Evolutionary conservation across 2,113 vertebrate genomes (phyloP).

Genomic region (Chlorodrepanis virens): DNA sequence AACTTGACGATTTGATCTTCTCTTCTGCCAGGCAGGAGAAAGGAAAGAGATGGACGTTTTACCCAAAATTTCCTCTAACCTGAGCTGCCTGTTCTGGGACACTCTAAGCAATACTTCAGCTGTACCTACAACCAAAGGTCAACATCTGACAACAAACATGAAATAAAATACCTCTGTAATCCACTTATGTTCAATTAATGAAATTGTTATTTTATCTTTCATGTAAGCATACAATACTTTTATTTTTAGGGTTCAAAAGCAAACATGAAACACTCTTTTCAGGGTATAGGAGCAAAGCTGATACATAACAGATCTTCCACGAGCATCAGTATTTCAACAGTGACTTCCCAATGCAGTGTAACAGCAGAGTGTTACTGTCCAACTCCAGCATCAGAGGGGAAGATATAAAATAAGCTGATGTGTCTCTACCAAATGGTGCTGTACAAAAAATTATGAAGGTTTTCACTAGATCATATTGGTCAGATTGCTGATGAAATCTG

Average conservation of each 20-base stretch:
- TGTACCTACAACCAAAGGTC: neutral
- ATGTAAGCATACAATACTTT: neutral
- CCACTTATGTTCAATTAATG: neutral
- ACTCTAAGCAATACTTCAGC: neutral
- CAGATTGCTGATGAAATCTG: neutral
- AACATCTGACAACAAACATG: neutral
- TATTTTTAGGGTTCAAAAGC: neutral
- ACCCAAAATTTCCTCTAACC: neutral
- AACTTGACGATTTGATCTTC: conserved; percentile 96
- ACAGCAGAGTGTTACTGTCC: neutral
- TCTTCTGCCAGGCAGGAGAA: conserved; percentile 79
- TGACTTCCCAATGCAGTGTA: neutral
- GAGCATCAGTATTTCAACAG: neutral
- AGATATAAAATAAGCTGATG: fast-evolving
- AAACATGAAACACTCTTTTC: neutral
- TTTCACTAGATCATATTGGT: neutral
- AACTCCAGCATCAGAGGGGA: neutral
- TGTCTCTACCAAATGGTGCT: neutral
- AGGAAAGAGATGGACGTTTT: neutral
- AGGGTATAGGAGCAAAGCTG: neutral
- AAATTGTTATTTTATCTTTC: neutral
- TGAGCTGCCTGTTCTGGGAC: neutral
- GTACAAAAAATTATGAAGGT: neutral
- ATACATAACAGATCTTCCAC: neutral
- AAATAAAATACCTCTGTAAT: neutral